Evolutionary conservation across 2,888 invertebrate genomes (phyloP).

Genomic region (Ormyrus rosae): DNA sequence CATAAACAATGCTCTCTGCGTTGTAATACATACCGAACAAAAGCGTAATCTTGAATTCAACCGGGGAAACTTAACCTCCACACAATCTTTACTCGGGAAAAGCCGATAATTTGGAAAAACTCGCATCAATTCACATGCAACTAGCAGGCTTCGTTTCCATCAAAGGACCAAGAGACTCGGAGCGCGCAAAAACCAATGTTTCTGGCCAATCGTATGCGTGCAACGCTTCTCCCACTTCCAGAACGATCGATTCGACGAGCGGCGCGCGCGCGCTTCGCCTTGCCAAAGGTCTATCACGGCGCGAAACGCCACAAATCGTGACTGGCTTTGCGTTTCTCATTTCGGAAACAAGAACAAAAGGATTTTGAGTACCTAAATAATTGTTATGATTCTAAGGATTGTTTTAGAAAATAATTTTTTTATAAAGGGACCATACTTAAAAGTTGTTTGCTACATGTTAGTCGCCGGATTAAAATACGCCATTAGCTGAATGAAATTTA

Average conservation of each 20-base stretch:
- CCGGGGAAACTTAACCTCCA: not conserved
- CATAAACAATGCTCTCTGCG: no score
- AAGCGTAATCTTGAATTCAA: not conserved
- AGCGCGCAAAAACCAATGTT: not conserved
- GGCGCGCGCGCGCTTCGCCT: slow-evolving; percentile 10
- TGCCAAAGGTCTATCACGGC: slow-evolving; percentile 30
- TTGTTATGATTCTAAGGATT: no score
- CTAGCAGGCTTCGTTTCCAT: slow-evolving; percentile 17
- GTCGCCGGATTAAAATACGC: no score
- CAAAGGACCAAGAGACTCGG: not conserved
- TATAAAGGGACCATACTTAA: no score
- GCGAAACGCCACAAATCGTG: slow-evolving; percentile 20
- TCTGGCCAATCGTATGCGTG: slow-evolving; percentile 20
- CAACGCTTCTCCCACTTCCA: slow-evolving; percentile 10
- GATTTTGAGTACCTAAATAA: no score
- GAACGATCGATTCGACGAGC: slow-evolving; percentile 29
- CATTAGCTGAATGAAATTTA: no score
- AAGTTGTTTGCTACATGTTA: no score
- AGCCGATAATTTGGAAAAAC: slow-evolving; percentile 5
- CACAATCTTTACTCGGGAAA: not conserved
- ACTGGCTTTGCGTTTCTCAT: no score
- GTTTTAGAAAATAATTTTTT: no score
- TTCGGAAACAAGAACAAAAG: no score
- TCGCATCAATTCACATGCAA: not conserved
- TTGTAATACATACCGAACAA: no score